A percentile compares a stretch with the other conserved stretches of the same genome.
Conservation (phyloP, 2,797 vertebrate genomes). For the Falco concolor region DNA sequence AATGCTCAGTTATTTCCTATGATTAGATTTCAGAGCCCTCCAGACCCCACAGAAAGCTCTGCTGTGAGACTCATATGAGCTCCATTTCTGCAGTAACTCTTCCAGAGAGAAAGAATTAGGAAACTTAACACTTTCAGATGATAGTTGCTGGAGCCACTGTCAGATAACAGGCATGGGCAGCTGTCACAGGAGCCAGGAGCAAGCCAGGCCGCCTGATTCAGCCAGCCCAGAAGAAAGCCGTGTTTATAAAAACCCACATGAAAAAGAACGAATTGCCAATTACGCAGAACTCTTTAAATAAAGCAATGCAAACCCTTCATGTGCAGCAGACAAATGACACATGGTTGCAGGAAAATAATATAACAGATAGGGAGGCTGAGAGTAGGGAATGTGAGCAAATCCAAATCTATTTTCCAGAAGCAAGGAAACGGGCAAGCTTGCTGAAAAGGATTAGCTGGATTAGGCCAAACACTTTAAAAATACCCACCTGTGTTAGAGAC, state of each 20-base stretch:
- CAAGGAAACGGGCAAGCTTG: background rate
- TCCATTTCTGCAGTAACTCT: background rate
- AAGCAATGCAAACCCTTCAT: background rate
- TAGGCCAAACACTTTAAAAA: background rate
- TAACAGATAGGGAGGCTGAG: background rate
- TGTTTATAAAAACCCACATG: slow-evolving; percentile 29
- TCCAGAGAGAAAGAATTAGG: slow-evolving; percentile 45
- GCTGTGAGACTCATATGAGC: background rate
- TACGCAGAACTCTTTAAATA: slow-evolving; percentile 11
- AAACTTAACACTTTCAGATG: background rate
- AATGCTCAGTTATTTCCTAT: background rate
- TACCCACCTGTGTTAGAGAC: background rate
- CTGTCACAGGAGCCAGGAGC: background rate
- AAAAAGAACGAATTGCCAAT: slow-evolving; percentile 7
- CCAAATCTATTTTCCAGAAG: slow-evolving; percentile 22
- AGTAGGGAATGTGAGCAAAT: background rate
- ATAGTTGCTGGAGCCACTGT: background rate
- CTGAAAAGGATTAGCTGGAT: slow-evolving; percentile 43
- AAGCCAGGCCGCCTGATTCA: background rate
- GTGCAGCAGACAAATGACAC: background rate
- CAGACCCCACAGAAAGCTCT: background rate
- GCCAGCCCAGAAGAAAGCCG: background rate
- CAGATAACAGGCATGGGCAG: slow-evolving; percentile 9
- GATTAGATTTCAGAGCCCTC: background rate
- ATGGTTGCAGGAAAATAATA: background rate